Evolutionary conservation across 2,113 vertebrate genomes (phyloP), one percentile per base, ranked within the genome.

Genomic region (Cyphotilapia sp.): DNA sequence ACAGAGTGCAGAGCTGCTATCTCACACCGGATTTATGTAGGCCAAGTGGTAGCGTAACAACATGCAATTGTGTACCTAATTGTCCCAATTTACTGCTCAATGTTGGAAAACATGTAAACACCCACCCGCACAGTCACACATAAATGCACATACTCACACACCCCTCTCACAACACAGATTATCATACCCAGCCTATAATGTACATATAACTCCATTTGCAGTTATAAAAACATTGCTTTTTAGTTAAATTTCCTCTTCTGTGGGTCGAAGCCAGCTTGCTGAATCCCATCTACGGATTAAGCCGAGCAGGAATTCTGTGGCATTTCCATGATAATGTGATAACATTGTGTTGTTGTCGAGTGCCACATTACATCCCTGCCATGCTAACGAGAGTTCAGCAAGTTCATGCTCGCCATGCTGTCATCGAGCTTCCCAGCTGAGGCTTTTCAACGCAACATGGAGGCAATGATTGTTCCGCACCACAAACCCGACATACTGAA

Each of bases 221-320:
- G 88, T 88, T 90, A 88, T 66, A 92, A 87, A 90, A 91, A 90
- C 66, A 40, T 83, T 56, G 47, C 13, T 56, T 76, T 78, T 12
- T 51, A 51, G 10, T 51, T 33, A 5, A 31, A 35, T 63, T 76
- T 87, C 87, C 66, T 80, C 87, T 29, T 53, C 22, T 59, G 38
- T 51, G 54, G 24, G 57, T 84, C 40, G 35, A 51, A 22, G 86
- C 82, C 27, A 11, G 82, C 9, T 56, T 16, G 49, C 19, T 4
- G 5, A 53, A 29, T 45, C 85, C 81, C 33, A n/a, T 53, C 13
- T 51, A 33, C 9, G 1, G 45, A 27, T 53, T 16, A 78, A 49
- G 49, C 19, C 3, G 54, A 59, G 45, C 81, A 82, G 49, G 51
- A 31, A 74, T 83, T 85, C 6, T 87, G 82, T 47, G 33, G 47